Base-by-base conservation (phyloP, 2,113 vertebrate genomes). In the Argyrosomus japonicus region DNA sequence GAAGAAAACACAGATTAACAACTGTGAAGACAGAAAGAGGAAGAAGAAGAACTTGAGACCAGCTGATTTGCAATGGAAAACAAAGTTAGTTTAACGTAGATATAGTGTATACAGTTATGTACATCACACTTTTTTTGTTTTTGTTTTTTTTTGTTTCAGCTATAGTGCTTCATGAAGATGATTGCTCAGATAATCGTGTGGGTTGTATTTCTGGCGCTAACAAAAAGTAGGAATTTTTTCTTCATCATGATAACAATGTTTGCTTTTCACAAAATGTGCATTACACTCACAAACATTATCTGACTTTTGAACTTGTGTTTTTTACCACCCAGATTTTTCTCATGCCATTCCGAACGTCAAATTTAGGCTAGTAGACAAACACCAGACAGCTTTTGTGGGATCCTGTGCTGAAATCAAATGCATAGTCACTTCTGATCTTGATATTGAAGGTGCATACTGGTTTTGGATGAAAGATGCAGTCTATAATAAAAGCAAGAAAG, bases 381-480 rank as follows among this genome's bases (percentile, higher is more conserved):
- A 1, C 0, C 21, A 79, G 57, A 81, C 18, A 3, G 81, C 47
- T 10, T 21, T 0, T 5, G 93, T 91, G 53, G 92, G 94, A 2
- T 94, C 92, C 36, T 94, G 93, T 64, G 10, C 87, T 63, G 87
- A 88, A 85, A 92, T 95, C 8, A 25, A 32, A 11, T 94, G 93
- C 29, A 6, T 0, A 0, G 11, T 57, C 19, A 0, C 0, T 1
- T 0, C 0, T 0, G 0, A 0, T 3, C 0, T 6, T 3, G 0
- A 0, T 1, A 0, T 0, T 51, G 0, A 0, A 0, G 0, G 0
- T 0, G 6, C 68, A 5, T 1, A 54, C 50, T 88, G 89, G 72
- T 79, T 93, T 67, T 95, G 95, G 95, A 69, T 94, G 36, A 94
- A 94, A 58, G 23, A 95, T 73, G 1, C 65, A 50, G 0, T 0